Evolutionary conservation across 2,888 invertebrate genomes (phyloP).

Genomic region (Ferrisia virgata): DNA sequence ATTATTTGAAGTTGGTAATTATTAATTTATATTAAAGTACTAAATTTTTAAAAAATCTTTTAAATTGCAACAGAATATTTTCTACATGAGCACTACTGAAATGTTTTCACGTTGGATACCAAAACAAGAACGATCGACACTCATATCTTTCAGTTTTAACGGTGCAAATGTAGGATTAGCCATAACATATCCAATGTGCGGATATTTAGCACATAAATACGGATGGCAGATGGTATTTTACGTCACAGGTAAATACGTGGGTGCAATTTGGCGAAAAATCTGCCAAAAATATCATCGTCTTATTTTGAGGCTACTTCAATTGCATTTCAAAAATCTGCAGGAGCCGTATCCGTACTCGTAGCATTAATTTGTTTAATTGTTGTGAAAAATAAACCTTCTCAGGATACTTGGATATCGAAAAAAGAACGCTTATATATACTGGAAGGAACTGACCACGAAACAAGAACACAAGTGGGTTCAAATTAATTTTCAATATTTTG

Average conservation of each 20-base stretch:
- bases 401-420: background rate
- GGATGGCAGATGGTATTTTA: constrained; percentile 8
- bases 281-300: background rate
- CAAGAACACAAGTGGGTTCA: background rate
- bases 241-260: background rate
- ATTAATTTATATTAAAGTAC: background rate
- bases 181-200: background rate
- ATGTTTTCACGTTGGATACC: background rate
- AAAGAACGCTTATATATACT: background rate
- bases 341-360: background rate
- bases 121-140: background rate
- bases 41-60: background rate
- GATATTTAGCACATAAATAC: background rate
- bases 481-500: background rate
- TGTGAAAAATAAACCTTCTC: background rate
- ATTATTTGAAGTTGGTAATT: background rate
- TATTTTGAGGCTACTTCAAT: too few species aligned
- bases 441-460: background rate
- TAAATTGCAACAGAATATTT: background rate
- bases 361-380: background rate
- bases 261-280: too few species aligned
- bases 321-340: too few species aligned
- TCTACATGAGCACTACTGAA: background rate
- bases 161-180: background rate
- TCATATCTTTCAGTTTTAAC: background rate